phyloP scores from a whole-genome alignment of 2,113 vertebrate genomes.

The Larimichthys crocea region DNA sequence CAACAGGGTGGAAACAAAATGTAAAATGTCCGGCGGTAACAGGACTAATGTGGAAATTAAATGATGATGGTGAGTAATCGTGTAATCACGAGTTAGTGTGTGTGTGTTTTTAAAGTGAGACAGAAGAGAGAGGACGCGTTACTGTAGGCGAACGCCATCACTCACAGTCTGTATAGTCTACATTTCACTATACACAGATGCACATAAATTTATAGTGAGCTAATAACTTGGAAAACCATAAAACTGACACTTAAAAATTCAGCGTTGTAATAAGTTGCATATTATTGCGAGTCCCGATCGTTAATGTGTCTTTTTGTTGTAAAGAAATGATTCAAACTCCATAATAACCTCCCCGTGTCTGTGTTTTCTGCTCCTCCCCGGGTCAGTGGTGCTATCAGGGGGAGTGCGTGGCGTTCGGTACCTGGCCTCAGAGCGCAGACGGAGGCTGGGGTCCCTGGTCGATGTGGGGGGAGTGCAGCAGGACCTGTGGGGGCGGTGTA shows the following conservation, averaged over 20 bases:
- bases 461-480: slow-evolving; percentile 97
- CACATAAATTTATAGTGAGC: slow-evolving; percentile 13
- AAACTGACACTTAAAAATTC: slow-evolving; percentile 22
- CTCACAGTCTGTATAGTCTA: slow-evolving; percentile 50
- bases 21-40: slow-evolving; percentile 34
- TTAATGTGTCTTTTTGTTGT: slow-evolving; percentile 16
- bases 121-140: slow-evolving; percentile 2
- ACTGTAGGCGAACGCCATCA: slow-evolving; percentile 25
- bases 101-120: slow-evolving; percentile 14
- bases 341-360: slow-evolving; percentile 40
- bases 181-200: slow-evolving; percentile 24
- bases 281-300: not conserved
- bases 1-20: not conserved
- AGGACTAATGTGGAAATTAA: slow-evolving; percentile 46
- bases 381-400: slow-evolving; percentile 99
- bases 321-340: slow-evolving; percentile 2
- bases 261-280: not conserved
- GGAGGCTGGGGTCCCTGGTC: slow-evolving; percentile 97
- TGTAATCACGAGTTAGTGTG: slow-evolving; percentile 27
- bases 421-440: slow-evolving; percentile 94
- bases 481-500: slow-evolving; percentile 98
- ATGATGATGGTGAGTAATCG: slow-evolving; percentile 39
- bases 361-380: slow-evolving; percentile 63
- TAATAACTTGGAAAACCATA: slow-evolving; percentile 19
- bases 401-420: slow-evolving; percentile 95